Evolutionary conservation across 2,113 vertebrate genomes (phyloP).

Genomic region (Psephotus haematonotus): DNA sequence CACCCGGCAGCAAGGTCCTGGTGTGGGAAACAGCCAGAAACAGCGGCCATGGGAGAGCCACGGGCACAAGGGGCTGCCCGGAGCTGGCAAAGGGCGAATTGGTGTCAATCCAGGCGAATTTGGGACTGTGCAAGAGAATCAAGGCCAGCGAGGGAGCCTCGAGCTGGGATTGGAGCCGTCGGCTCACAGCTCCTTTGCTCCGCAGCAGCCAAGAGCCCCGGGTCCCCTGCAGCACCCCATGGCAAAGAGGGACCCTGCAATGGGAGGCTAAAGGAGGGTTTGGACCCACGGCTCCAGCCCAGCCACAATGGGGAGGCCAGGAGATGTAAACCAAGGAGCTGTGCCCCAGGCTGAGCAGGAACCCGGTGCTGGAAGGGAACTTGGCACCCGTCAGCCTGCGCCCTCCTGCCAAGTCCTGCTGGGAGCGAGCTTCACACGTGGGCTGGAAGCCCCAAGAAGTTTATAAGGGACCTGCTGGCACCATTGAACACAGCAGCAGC

Average conservation of each 20-base stretch:
- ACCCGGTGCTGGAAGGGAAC: constrained; percentile 20
- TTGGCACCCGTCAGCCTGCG: not conserved
- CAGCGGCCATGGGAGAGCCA: not conserved
- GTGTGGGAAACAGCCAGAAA: rapidly evolving
- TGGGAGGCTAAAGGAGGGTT: not conserved
- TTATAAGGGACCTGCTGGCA: not conserved
- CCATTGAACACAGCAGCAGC: not conserved
- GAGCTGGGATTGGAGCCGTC: not conserved
- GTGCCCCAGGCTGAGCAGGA: not conserved
- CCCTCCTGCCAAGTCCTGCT: constrained; percentile 32
- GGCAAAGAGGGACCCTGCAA: rapidly evolving
- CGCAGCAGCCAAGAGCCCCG: not conserved
- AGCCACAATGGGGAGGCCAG: not conserved
- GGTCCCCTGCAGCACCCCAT: not conserved
- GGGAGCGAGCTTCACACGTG: not conserved
- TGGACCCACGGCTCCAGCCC: not conserved
- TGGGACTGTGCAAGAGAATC: not conserved
- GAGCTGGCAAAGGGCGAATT: not conserved
- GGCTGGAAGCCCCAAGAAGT: not conserved
- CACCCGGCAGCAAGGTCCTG: not conserved
- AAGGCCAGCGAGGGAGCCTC: not conserved
- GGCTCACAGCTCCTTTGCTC: not conserved
- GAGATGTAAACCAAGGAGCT: not conserved
- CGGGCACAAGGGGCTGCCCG: rapidly evolving
- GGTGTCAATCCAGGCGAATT: constrained; percentile 20